Base-by-base conservation (phyloP, 2,888 invertebrate species). In the Sinodicranocentrus sp. region DNA sequence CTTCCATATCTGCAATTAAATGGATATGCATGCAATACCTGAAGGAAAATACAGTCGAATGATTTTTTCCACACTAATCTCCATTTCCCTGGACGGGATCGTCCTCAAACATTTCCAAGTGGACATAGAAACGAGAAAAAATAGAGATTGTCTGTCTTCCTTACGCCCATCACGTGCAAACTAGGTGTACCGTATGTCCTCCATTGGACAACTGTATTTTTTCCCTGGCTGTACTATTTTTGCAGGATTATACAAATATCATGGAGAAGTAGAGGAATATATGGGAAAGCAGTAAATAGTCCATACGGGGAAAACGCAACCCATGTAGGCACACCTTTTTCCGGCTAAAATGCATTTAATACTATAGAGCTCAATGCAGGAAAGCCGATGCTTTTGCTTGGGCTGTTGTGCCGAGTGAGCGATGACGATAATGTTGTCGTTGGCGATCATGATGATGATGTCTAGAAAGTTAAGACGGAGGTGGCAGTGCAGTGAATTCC, bases 281-380 rank as follows among this genome's bases (percentile, higher is more conserved):
- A 33, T 33, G 48, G 61, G 61, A 5, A 2, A 28, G n/a, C n/a
- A 25, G 33, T 33, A n/a, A n/a, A n/a, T n/a, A n/a, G n/a, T n/a
- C n/a, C n/a, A n/a, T n/a, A n/a, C n/a, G n/a, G n/a, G n/a, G n/a
- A n/a, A n/a, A n/a, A n/a, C n/a, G n/a, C n/a, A n/a, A n/a, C n/a
- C n/a, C n/a, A n/a, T n/a, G n/a, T n/a, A n/a, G 61, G 61, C 61
- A 61, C 61, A 61, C 61, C 61, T 61, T 61, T 48, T 61, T 61
- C 61, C 61, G 61, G 61, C 2, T 61, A 61, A 61, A 61, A 61
- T 61, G 61, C 61, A 61, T 61, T 61, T 61, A 65, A 23, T 10
- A 48, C 15, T 48, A 5, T 43, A 23, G 43, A 39, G 21, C 8
- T 8, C 21, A 13, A 59, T n/a, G 8, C 15, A 43, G 3, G 19